Percentiles rank a stretch among this genome's conserved stretches.
phyloP scores from a whole-genome alignment of 1,140 invertebrate genomes.

The Drosophila nasuta region DNA sequence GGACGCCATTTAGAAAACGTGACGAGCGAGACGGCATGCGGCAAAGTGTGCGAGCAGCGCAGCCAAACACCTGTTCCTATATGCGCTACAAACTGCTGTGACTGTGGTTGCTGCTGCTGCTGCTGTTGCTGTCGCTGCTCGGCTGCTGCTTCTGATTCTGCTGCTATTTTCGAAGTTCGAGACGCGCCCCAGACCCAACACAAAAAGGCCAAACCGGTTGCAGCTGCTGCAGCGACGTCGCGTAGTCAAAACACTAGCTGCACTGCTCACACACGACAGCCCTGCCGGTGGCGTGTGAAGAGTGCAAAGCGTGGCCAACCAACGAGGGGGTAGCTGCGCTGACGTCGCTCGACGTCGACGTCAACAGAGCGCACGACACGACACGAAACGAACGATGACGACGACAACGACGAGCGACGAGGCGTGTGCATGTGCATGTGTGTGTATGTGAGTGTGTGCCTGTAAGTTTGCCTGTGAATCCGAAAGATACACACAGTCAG shows the following conservation, averaged over 20 bases:
- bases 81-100: not conserved
- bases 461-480: constrained; percentile 40
- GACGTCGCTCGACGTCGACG: constrained; percentile 30
- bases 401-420: constrained; percentile 1
- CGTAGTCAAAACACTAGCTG: constrained; percentile 14
- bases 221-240: constrained; percentile 39
- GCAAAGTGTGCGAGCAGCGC: constrained; percentile 57
- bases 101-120: not conserved
- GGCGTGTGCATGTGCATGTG: constrained; percentile 27
- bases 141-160: constrained; percentile 15
- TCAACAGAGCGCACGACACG: constrained; percentile 18
- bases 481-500: constrained; percentile 48
- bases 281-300: not conserved
- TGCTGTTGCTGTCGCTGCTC: constrained; percentile 12
- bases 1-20: constrained; percentile 81
- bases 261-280: constrained; percentile 37
- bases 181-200: constrained; percentile 33
- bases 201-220: constrained; percentile 62
- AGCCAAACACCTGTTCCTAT: constrained; percentile 76
- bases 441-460: constrained; percentile 1
- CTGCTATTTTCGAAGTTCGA: constrained; percentile 39
- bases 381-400: constrained; percentile 9
- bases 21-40: constrained; percentile 42
- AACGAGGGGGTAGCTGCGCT: constrained; percentile 58
- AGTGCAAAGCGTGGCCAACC: constrained; percentile 35